A percentile compares a stretch with the other conserved stretches of the same genome.
These are phyloP conservation scores for Microcebus lehilahytsara DNA, from an alignment of 2,113 vertebrate species.

Conservation along the genomic window DNA sequence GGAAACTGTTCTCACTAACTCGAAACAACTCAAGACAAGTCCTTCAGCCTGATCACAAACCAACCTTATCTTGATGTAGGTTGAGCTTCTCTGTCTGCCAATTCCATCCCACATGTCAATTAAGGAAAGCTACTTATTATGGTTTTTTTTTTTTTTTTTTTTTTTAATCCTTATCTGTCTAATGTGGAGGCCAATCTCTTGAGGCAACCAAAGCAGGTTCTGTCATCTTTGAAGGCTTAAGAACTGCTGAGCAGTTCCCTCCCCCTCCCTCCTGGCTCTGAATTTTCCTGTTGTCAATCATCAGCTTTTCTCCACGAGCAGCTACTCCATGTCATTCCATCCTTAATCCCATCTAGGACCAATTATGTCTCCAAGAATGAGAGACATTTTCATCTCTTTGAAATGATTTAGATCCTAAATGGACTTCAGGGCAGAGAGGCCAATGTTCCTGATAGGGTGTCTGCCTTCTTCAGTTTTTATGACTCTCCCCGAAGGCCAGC, in stretches of 20 bases:
- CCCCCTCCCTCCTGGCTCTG: not conserved
- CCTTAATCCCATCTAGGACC: slow-evolving; percentile 23
- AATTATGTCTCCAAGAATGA: not conserved
- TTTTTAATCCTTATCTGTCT: not conserved
- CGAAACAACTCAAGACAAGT: slow-evolving; percentile 17
- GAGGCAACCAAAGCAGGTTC: not conserved
- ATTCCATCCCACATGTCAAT: slow-evolving; percentile 7
- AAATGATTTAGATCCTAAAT: slow-evolving; percentile 19
- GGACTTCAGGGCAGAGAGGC: not conserved
- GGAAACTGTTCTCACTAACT: slow-evolving; percentile 23
- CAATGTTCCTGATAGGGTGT: not conserved
- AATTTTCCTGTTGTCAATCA: slow-evolving; percentile 37
- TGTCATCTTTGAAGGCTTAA: slow-evolving; percentile 38
- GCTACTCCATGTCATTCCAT: not conserved
- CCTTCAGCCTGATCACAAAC: slow-evolving; percentile 21
- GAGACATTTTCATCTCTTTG: slow-evolving; percentile 25
- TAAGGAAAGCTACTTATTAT: slow-evolving; percentile 48
- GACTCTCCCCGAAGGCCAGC: not conserved
- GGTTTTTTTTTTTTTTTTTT: no score
- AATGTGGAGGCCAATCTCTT: not conserved
- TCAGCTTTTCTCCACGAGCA: slow-evolving; percentile 39
- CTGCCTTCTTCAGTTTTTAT: not conserved
- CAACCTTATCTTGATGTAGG: slow-evolving; percentile 42
- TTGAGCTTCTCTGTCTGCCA: slow-evolving; percentile 13
- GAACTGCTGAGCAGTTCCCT: not conserved